phyloP scores from a whole-genome alignment of 2,888 invertebrate species.

The Ephialtes manifestator region DNA sequence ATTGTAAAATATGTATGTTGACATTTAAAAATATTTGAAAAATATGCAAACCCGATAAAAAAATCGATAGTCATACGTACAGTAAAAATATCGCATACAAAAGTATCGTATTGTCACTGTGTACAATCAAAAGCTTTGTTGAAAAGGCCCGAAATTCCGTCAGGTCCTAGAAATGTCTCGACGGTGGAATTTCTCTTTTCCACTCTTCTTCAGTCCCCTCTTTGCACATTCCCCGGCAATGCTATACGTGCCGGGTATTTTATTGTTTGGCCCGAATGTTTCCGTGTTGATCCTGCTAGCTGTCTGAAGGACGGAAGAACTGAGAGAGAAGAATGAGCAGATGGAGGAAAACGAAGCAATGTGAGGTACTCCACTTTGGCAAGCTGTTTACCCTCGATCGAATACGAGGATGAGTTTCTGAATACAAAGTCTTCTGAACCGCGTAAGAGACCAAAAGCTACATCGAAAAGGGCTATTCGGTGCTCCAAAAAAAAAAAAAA shows the following conservation, averaged over 20 bases:
- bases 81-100: not conserved
- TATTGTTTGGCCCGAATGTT: constrained; percentile 41
- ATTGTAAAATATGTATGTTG: not conserved
- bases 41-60: not conserved
- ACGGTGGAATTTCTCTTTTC: constrained; percentile 34
- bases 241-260: constrained; percentile 44
- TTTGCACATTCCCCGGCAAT: constrained; percentile 15
- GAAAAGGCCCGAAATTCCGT: constrained; percentile 29
- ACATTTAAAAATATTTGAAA: not conserved
- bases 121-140: not conserved
- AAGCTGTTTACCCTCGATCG: constrained; percentile 40
- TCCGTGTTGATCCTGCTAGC: constrained; percentile 16
- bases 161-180: constrained; percentile 30
- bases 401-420: constrained; percentile 25
- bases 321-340: constrained; percentile 16
- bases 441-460: not conserved
- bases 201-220: constrained; percentile 14
- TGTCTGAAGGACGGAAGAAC: constrained; percentile 17
- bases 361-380: constrained; percentile 12
- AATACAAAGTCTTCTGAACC: constrained; percentile 42
- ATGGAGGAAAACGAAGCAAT: constrained; percentile 13
- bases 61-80: not conserved
- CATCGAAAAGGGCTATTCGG: not conserved
- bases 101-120: not conserved
- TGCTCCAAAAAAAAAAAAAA: not conserved